phyloP scores from a whole-genome alignment of 2,113 vertebrate genomes.

The Promerops cafer region DNA sequence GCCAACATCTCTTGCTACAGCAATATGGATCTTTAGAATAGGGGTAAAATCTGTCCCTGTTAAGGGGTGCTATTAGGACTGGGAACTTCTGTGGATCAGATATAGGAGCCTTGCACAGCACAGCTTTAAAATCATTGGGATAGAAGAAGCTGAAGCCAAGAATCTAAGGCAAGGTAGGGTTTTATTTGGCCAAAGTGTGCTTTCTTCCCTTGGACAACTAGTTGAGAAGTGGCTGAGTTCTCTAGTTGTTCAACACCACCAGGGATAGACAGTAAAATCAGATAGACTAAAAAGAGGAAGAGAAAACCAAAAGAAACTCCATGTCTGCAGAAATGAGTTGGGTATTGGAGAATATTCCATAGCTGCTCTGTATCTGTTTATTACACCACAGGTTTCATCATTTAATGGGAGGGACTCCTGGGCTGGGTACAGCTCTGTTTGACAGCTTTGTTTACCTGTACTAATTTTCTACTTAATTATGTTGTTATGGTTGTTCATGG shows the following conservation, averaged over 20 bases:
- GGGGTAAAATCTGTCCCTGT: not conserved
- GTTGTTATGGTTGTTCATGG: not conserved
- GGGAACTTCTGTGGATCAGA: not conserved
- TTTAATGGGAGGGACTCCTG: not conserved
- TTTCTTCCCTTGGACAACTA: not conserved
- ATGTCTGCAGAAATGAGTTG: not conserved
- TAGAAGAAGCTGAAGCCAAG: not conserved
- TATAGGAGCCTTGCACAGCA: not conserved
- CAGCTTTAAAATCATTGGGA: not conserved
- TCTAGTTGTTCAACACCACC: not conserved
- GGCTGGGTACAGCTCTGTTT: not conserved
- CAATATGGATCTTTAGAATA: fast-evolving
- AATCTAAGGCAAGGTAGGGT: not conserved
- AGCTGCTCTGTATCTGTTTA: not conserved
- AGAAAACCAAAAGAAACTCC: not conserved
- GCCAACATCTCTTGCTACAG: not conserved
- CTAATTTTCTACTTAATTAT: not conserved
- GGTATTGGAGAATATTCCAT: not conserved
- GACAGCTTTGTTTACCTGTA: not conserved
- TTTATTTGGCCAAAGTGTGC: not conserved
- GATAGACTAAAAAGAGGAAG: not conserved
- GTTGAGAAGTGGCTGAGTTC: not conserved
- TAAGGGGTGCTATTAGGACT: not conserved
- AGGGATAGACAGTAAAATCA: not conserved
- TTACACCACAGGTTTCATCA: not conserved